A percentile compares a stretch with the other conserved stretches of the same genome.
Conservation (phyloP, 2,888 invertebrate species). For the Eupithecia inturbata region DNA sequence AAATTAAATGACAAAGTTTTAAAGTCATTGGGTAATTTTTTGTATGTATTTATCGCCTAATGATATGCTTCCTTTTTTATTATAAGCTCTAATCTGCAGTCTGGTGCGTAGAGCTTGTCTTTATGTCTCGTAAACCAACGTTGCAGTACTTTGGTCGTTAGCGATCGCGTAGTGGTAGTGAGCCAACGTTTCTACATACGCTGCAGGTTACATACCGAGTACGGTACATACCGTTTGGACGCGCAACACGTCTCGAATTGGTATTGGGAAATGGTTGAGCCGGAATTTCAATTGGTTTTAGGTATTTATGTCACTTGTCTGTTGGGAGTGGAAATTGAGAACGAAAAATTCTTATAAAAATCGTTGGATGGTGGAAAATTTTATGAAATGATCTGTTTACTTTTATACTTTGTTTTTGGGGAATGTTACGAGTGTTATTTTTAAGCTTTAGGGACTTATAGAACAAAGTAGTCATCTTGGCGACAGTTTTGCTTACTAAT, state of each 20-base stretch:
- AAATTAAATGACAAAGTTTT: too few species aligned
- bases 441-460: not conserved
- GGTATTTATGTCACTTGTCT: conserved; percentile 62
- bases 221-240: conserved; percentile 46
- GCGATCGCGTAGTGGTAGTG: not conserved
- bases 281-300: conserved; percentile 70
- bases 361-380: not conserved
- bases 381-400: conserved; percentile 2
- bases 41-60: too few species aligned
- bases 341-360: conserved; percentile 21
- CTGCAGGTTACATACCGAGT: not conserved
- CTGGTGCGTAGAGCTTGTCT: too few species aligned
- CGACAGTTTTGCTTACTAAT: not conserved
- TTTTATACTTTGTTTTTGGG: not conserved
- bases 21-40: too few species aligned
- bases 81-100: too few species aligned
- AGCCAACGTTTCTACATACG: not conserved
- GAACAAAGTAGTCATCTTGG: not conserved
- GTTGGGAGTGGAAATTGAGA: conserved; percentile 29
- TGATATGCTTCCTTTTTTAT: too few species aligned
- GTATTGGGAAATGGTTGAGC: conserved; percentile 66
- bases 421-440: not conserved
- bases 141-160: not conserved
- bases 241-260: conserved; percentile 58
- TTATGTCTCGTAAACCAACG: too few species aligned